Evolutionary conservation across 2,888 invertebrate species (phyloP).

Genomic region (Xestia ashworthii): DNA sequence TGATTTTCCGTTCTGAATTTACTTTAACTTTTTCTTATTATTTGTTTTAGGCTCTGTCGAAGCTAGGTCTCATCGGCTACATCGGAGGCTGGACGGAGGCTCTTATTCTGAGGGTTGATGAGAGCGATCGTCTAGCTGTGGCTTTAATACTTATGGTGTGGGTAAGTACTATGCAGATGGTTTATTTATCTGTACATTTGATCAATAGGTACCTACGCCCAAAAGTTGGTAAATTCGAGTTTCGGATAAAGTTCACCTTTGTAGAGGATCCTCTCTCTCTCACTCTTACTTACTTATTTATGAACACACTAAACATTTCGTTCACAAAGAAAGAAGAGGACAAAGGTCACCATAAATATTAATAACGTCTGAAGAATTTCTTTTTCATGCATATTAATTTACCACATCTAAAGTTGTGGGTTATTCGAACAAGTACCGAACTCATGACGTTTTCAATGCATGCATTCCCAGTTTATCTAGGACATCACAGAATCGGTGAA

Average conservation of each 20-base stretch:
- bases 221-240: not conserved
- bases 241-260: not conserved
- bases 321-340: not conserved
- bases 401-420: too few relatives aligned
- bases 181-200: not conserved
- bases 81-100: constrained; percentile 94
- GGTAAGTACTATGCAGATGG: constrained; percentile 84
- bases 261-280: not conserved
- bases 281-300: not conserved
- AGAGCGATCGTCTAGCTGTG: constrained; percentile 91
- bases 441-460: not conserved
- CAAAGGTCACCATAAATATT: not conserved
- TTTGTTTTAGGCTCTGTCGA: constrained; percentile 92
- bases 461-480: not conserved
- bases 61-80: constrained; percentile 95
- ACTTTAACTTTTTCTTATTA: constrained; percentile 69
- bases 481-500: not conserved
- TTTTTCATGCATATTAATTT: too few relatives aligned
- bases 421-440: not conserved
- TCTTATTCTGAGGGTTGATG: constrained; percentile 92
- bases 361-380: too few relatives aligned
- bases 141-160: constrained; percentile 95
- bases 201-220: not conserved
- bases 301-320: not conserved
- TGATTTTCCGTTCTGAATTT: not conserved